Evolutionary conservation across 2,888 invertebrate species (phyloP).

Genomic region (Branchellion lobata): DNA sequence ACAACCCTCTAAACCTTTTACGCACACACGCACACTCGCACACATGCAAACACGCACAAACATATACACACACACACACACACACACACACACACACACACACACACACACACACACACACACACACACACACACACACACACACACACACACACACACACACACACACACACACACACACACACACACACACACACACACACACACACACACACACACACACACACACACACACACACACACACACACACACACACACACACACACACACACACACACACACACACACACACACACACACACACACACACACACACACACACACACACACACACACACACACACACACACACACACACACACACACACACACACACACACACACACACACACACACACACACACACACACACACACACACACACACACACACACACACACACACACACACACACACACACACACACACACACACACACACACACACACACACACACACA

Average conservation of each 20-base stretch:
- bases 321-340: conserved; percentile 24
- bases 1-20: too few species aligned
- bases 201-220: conserved; percentile 20
- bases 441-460: conserved; percentile 23
- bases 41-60: too few species aligned
- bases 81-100: too few species aligned
- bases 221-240: conserved; percentile 31
- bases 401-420: conserved; percentile 24
- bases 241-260: conserved; percentile 33
- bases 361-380: conserved; percentile 29
- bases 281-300: conserved; percentile 21
- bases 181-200: conserved; percentile 27
- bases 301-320: conserved; percentile 21
- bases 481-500: conserved; percentile 23
- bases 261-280: conserved; percentile 21
- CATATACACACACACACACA: too few species aligned
- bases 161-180: conserved; percentile 24
- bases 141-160: not conserved
- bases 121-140: not conserved
- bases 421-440: conserved; percentile 23
- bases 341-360: conserved; percentile 16
- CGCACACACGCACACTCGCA: too few species aligned
- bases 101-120: too few species aligned
- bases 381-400: conserved; percentile 29
- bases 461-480: conserved; percentile 23